A percentile compares a stretch with the other conserved stretches of the same genome.
Conservation (phyloP, 2,888 invertebrate genomes). For the Archips xylosteana region DNA sequence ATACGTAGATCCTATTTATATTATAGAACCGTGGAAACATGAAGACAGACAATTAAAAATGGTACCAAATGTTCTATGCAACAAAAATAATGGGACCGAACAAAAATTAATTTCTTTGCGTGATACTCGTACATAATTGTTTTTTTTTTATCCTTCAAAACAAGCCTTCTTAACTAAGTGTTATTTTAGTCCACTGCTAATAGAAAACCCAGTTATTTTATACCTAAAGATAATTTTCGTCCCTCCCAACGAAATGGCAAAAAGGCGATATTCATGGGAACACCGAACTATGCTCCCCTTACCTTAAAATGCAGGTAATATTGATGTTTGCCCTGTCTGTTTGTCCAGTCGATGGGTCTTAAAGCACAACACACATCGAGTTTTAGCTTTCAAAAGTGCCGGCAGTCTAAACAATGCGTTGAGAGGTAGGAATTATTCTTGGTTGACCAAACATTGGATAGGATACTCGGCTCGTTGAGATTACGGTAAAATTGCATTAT, state of each 20-base stretch:
- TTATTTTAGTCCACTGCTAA: no score
- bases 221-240: not conserved
- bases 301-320: slow-evolving; percentile 80
- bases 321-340: slow-evolving; percentile 74
- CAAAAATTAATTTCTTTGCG: no score
- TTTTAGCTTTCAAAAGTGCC: slow-evolving; percentile 85
- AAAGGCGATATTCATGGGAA: slow-evolving; percentile 66
- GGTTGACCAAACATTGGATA: slow-evolving; percentile 72
- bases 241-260: slow-evolving; percentile 45
- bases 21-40: no score
- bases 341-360: slow-evolving; percentile 79
- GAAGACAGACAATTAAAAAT: no score
- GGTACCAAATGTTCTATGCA: no score
- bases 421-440: slow-evolving; percentile 77
- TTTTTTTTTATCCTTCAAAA: no score
- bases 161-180: no score
- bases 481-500: slow-evolving; percentile 49
- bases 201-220: no score
- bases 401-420: slow-evolving; percentile 73
- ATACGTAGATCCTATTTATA: no score
- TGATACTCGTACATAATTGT: no score
- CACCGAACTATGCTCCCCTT: slow-evolving; percentile 76
- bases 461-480: slow-evolving; percentile 61
- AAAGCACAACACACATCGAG: slow-evolving; percentile 83
- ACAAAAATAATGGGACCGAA: no score